Evolutionary conservation across 2,888 invertebrate species (phyloP), one percentile per base, ranked within the genome.

Genomic region (Cephus runcator): DNA sequence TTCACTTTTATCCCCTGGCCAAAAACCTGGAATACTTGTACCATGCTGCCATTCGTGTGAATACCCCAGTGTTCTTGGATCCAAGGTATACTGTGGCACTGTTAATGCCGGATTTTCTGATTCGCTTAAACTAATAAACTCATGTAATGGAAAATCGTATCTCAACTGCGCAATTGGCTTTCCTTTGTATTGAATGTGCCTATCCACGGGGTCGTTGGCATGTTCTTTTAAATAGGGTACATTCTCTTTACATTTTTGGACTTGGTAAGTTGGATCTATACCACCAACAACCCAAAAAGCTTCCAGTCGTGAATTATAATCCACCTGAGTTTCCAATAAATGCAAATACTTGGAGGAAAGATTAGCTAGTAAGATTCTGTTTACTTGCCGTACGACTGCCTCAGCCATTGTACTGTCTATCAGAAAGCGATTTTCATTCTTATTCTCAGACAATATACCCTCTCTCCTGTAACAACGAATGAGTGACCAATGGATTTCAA

Each of bases 201-300:
- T 93, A 88, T 96, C 94, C 11, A 94, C 87, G 1, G 94, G 93
- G 75, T 95, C 94, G 81, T 94, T 84, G 3, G 91, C 91, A 34
- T 90, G 89, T 0, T 92, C 88, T 85, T 93, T 92, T 9, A 92
- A 86, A 92, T 92, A 93, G 1, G 6, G 15, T 69, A 35, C 34
- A 12, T 80, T 79, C 73, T 79, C 56, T 79, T 83, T 84, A 82
- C 91, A 90, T 80, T 92, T 92, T 1, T 92, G 86, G 0, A 93
- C 89, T 69, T 84, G 86, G 71, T 90, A 87, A 1, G 95, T 93
- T 0, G 95, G 93, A 80, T 94, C 90, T 83, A 96, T 94, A 76
- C 96, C 96, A 76, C 97, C 97, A 69, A 94, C 94, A 87, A 94
- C 94, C 98, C 98, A 98, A 91, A 96, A 97, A 35, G 97, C 96